Percentiles rank a stretch among this genome's conserved stretches.
Conservation (phyloP, 2,113 vertebrate species). For the Apus apus region DNA sequence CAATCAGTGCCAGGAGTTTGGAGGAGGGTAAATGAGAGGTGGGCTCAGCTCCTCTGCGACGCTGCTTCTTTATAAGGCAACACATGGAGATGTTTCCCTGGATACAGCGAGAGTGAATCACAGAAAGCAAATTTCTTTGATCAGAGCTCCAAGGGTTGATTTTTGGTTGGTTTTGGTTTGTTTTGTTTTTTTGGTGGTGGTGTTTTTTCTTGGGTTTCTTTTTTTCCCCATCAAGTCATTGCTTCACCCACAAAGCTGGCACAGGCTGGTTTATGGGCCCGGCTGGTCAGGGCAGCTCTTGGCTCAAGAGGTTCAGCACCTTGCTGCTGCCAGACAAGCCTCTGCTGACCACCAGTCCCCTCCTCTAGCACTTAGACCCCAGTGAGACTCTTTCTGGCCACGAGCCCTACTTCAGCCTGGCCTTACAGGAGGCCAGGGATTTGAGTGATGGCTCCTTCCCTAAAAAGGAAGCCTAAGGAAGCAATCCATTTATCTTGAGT, state of each 20-base stretch:
- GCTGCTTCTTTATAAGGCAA: conserved; percentile 1
- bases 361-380: background rate
- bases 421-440: background rate
- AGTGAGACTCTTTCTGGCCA: background rate
- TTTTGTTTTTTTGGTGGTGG: no score
- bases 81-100: conserved; percentile 21
- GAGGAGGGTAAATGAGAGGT: conserved; percentile 4
- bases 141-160: background rate
- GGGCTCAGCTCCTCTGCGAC: background rate
- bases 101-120: conserved; percentile 21
- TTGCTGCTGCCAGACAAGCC: background rate
- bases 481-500: background rate
- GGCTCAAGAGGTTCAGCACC: background rate
- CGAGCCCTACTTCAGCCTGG: background rate
- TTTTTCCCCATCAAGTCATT: background rate
- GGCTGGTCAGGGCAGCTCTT: background rate
- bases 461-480: background rate
- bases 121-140: background rate
- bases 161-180: background rate
- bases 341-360: background rate
- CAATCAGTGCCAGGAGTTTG: background rate
- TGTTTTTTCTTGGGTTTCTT: background rate
- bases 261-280: background rate
- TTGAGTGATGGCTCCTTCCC: background rate
- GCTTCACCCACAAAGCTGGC: background rate